These are phyloP conservation scores for Gila robusta DNA, from an alignment of 2,797 vertebrate genomes.

Conservation along the genomic window DNA sequence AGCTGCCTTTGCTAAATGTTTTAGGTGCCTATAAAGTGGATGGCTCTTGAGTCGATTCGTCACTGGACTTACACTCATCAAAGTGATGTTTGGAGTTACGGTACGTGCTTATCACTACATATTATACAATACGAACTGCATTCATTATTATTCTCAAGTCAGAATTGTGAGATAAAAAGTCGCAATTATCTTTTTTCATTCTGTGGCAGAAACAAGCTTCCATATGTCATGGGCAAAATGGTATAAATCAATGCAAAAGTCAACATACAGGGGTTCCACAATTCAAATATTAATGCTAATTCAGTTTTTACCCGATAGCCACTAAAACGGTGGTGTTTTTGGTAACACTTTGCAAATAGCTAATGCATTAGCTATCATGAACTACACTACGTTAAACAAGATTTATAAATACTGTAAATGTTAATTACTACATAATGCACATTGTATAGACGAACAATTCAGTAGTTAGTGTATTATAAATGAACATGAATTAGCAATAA, in stretches of 20 bases:
- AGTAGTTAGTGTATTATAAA: not conserved
- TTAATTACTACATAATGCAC: not conserved
- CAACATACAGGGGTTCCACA: not conserved
- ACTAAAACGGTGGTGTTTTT: not conserved
- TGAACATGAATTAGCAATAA: not conserved
- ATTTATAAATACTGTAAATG: not conserved
- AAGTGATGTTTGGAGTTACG: constrained; percentile 98
- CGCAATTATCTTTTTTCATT: not conserved
- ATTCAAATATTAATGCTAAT: not conserved
- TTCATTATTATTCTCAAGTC: not conserved
- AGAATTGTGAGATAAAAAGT: not conserved
- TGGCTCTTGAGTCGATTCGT: constrained; percentile 95
- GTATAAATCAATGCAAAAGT: not conserved
- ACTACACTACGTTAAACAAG: not conserved
- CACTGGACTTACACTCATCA: constrained; percentile 95
- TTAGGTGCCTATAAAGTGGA: constrained; percentile 98
- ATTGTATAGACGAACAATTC: not conserved
- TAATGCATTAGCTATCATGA: too few relatives aligned
- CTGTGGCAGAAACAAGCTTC: not conserved
- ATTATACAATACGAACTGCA: constrained; percentile 3
- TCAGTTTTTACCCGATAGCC: not conserved
- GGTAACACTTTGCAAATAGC: not conserved
- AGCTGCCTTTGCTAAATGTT: not conserved
- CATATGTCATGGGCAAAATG: not conserved
- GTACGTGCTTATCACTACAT: constrained; percentile 73